Evolutionary conservation across 2,797 vertebrate species (phyloP), one percentile per base, ranked within the genome.

Genomic region (Apogon talboti): DNA sequence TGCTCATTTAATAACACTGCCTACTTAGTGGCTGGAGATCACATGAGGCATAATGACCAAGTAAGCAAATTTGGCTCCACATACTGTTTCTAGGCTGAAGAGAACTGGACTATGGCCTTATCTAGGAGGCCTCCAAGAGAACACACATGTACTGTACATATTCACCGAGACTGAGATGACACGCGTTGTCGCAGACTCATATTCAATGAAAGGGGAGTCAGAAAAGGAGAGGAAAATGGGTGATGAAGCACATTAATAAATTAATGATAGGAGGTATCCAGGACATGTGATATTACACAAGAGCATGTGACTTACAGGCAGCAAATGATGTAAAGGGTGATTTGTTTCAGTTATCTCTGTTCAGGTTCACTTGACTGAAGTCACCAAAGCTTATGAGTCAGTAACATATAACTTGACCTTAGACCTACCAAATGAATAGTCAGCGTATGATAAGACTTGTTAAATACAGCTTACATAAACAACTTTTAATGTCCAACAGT

Each of bases 221-320:
- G 13, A 33, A 37, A 60, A 19, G 41, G n/a, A 43, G 19, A 51
- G 16, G 37, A 53, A 15, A 33, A 45, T 21, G 9, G 49, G 45
- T 42, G 52, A 66, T 67, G 33, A 49, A 44, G 49, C 35, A 72
- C 44, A 66, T 78, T 30, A 42, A 82, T 86, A 43, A 73, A 82
- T 82, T 66, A 82, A 85, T 79, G 24, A 83, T 66, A 52, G 1
- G 42, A 60, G 9, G 16, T 11, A 68, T 78, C 67, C 33, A 19
- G 42, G 50, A 61, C 73, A 81, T 76, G 61, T 11, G n/a, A 68
- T 81, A 72, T 66, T 55, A 62, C 44, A 71, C 60, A 78, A 63
- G 50, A 48, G 28, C 73, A 78, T 65, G 75, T 68, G 78, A 85
- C 79, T 66, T 58, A 59, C 40, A 40, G 58, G 13, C 41, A 66